These are phyloP conservation scores for Actinia tenebrosa DNA, from an alignment of 64 coral and sea anemone genomes.

Conservation along the genomic window DNA sequence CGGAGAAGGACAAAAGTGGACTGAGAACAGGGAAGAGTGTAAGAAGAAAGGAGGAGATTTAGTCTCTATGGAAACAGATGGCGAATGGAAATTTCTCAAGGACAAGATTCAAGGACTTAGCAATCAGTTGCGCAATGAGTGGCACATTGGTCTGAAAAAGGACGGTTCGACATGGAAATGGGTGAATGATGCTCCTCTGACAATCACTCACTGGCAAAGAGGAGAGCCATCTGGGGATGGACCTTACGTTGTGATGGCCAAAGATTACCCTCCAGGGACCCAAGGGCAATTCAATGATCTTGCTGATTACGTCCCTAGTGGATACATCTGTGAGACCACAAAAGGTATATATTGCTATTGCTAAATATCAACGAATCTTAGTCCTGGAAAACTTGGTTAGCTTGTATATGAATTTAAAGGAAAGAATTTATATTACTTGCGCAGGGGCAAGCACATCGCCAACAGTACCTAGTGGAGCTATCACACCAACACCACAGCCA, in stretches of 20 bases:
- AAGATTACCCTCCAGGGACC: conserved; percentile 30
- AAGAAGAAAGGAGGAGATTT: conserved; percentile 21
- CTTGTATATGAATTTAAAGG: neutral
- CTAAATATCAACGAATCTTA: no score
- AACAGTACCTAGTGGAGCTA: neutral
- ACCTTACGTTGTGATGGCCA: conserved; percentile 23
- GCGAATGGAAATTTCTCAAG: conserved; percentile 14
- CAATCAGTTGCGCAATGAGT: neutral
- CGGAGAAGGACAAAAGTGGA: neutral
- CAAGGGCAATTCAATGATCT: conserved; percentile 42
- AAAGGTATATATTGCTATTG: neutral
- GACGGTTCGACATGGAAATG: conserved; percentile 31
- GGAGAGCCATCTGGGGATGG: conserved; percentile 39
- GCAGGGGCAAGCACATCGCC: neutral
- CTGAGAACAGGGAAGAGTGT: neutral
- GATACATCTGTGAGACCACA: conserved; percentile 37
- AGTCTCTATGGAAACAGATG: conserved; percentile 36
- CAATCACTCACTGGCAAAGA: conserved; percentile 22
- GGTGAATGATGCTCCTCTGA: conserved; percentile 18
- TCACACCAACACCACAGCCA: neutral
- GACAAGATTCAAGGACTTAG: neutral
- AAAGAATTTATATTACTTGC: neutral
- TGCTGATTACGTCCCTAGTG: neutral
- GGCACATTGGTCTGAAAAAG: conserved; percentile 58
- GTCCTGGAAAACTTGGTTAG: no score